Conservation (phyloP, 2,113 vertebrate genomes). For the Pygoscelis antarcticus region DNA sequence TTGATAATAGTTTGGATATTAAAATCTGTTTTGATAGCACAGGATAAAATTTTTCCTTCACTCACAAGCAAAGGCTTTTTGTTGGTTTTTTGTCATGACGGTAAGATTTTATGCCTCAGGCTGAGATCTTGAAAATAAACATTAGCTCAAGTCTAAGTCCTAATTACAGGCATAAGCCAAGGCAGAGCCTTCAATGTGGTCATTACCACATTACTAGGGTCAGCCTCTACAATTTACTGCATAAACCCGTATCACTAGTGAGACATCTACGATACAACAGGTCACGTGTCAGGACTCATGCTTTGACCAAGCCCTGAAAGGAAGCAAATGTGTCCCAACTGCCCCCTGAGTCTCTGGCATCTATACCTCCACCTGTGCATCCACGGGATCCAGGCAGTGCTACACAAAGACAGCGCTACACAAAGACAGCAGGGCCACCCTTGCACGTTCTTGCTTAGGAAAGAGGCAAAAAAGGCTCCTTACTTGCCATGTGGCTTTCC, state of each 20-base stretch:
- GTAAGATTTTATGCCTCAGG: neutral
- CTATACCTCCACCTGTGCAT: neutral
- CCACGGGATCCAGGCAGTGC: neutral
- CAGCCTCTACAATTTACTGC: neutral
- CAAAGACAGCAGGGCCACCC: neutral
- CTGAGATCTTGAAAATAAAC: neutral
- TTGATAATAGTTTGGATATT: neutral
- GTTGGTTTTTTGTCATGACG: neutral
- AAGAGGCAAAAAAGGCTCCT: neutral
- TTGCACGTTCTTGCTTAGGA: neutral
- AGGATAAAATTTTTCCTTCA: neutral
- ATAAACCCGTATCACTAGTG: neutral
- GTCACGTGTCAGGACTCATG: accelerated
- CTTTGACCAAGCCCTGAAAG: neutral
- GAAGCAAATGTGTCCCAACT: neutral
- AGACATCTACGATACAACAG: neutral
- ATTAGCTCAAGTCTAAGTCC: neutral
- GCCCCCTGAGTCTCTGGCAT: neutral
- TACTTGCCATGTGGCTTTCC: constrained; percentile 79
- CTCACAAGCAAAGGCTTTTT: neutral
- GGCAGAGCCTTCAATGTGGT: neutral
- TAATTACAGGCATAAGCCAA: neutral
- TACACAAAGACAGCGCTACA: too few relatives aligned
- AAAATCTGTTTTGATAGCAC: neutral
- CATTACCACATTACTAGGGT: neutral